phyloP scores from a whole-genome alignment of 2,888 invertebrate genomes.

The Apodemia zela region DNA sequence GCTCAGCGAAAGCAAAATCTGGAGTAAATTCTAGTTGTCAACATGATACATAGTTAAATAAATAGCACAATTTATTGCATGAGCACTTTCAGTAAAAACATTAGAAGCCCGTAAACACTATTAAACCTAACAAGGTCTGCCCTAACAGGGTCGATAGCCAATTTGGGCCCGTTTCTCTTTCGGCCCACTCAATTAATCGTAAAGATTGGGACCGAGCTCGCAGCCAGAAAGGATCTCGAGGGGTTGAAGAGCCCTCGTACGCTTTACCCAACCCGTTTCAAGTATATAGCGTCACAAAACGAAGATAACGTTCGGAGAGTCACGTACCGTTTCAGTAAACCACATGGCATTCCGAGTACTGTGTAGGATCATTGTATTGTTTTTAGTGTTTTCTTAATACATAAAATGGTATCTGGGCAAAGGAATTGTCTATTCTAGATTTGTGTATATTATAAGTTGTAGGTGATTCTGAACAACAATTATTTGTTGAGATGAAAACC shows the following conservation, averaged over 20 bases:
- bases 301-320: conserved; percentile 12
- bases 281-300: conserved; percentile 17
- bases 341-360: conserved; percentile 5
- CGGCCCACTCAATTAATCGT: conserved; percentile 59
- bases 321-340: conserved; percentile 9
- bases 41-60: not conserved
- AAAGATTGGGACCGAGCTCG: conserved; percentile 40
- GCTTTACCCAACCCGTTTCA: conserved; percentile 24
- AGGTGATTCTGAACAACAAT: no score
- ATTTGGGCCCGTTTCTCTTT: conserved; percentile 47
- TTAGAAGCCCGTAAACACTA: conserved; percentile 4
- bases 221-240: conserved; percentile 36
- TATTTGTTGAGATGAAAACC: no score
- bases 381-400: not conserved
- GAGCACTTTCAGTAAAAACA: not conserved
- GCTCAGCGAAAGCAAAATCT: no score
- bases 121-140: conserved; percentile 30
- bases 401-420: not conserved
- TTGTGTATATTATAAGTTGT: no score
- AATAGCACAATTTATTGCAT: not conserved
- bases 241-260: conserved; percentile 39
- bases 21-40: not conserved
- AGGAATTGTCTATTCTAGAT: no score
- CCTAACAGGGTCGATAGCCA: conserved; percentile 41
- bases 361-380: not conserved